Evolutionary conservation across 37 sponge, comb jelly and placozoan genomes (phyloP).

Genomic region (Bolinopsis microptera): DNA sequence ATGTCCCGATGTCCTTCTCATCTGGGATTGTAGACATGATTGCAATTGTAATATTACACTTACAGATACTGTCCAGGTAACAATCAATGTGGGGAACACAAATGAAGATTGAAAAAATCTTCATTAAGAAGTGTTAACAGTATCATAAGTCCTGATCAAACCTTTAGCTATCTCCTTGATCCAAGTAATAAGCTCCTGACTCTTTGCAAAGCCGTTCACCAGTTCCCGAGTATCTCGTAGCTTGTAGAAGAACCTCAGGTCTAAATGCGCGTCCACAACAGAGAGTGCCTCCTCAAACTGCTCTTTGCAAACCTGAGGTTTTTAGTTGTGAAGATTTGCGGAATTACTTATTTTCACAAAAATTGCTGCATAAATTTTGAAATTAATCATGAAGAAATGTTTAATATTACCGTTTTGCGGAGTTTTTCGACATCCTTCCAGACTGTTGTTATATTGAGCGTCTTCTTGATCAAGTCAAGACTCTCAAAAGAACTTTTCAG

Average conservation of each 20-base stretch:
- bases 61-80: background rate
- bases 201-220: background rate
- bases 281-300: background rate
- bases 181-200: slow-evolving; percentile 45
- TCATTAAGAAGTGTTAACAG: background rate
- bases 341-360: no score
- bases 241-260: slow-evolving; percentile 1
- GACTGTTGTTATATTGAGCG: background rate
- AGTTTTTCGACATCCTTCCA: background rate
- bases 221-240: background rate
- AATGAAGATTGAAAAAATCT: background rate
- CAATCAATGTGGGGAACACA: background rate
- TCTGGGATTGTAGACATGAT: background rate
- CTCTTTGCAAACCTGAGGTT: background rate
- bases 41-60: background rate
- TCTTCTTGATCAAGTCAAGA: slow-evolving; percentile 4
- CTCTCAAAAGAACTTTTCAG: background rate
- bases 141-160: background rate
- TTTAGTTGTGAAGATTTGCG: no score
- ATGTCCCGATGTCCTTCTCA: background rate
- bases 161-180: slow-evolving; percentile 46
- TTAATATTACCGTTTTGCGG: slow-evolving; percentile 32
- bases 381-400: no score
- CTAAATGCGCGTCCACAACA: background rate
- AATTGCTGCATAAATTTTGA: no score